Evolutionary conservation across 2,113 vertebrate genomes (phyloP).

Genomic region (Cariama cristata): DNA sequence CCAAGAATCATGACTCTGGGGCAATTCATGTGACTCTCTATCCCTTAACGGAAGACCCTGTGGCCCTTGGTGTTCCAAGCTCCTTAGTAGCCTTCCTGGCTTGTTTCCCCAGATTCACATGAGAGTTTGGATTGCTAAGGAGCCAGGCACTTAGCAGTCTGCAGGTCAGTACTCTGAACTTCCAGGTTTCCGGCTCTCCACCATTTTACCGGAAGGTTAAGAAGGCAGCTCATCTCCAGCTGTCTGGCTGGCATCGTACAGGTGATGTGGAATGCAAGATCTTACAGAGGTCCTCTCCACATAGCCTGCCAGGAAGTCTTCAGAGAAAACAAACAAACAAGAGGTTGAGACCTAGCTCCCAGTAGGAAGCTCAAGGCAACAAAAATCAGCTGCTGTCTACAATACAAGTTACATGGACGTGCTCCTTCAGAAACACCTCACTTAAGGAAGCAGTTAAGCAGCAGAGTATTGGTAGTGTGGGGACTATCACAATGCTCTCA

Average conservation of each 20-base stretch:
- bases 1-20: not conserved
- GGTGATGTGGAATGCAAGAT: not conserved
- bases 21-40: not conserved
- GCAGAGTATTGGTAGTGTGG: not conserved
- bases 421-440: not conserved
- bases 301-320: not conserved
- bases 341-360: not conserved
- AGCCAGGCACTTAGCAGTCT: not conserved
- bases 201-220: not conserved
- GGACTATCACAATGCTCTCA: not conserved
- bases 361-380: not conserved
- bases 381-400: not conserved
- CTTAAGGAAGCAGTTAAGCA: not conserved
- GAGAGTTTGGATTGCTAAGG: not conserved
- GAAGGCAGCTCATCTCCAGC: not conserved
- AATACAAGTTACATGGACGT: not conserved
- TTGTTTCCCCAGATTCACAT: not conserved
- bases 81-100: not conserved
- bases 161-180: not conserved
- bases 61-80: not conserved
- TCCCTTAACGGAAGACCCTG: not conserved
- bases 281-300: not conserved
- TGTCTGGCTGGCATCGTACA: not conserved
- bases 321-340: not conserved
- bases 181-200: not conserved